phyloP scores from a whole-genome alignment of 2,888 invertebrate species.

The Helicoverpa assulta region DNA sequence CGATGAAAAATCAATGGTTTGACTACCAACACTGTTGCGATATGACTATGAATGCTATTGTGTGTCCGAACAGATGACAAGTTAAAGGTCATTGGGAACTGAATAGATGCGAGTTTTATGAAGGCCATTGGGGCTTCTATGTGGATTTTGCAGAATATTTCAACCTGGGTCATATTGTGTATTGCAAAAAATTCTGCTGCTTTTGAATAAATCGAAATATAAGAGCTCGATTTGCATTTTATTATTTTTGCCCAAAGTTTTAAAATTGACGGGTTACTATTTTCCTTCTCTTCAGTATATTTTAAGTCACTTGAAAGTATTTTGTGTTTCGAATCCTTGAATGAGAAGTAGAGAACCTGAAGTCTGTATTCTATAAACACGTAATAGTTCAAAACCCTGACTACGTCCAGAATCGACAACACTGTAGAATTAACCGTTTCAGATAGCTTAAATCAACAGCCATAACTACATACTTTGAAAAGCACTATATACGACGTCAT shows the following conservation, averaged over 20 bases:
- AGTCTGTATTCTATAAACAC: too few relatives aligned
- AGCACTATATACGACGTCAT: slow-evolving; percentile 31
- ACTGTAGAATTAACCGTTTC: neutral
- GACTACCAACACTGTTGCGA: slow-evolving; percentile 21
- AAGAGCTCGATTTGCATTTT: too few relatives aligned
- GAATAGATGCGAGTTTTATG: slow-evolving; percentile 19
- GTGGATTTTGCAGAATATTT: slow-evolving; percentile 9
- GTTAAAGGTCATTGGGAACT: slow-evolving; percentile 32
- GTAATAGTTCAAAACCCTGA: neutral
- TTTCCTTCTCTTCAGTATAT: too few relatives aligned
- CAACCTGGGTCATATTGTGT: neutral
- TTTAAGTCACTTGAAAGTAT: too few relatives aligned
- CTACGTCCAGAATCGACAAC: neutral
- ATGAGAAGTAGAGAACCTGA: neutral
- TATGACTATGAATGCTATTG: slow-evolving; percentile 41
- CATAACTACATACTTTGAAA: slow-evolving; percentile 3
- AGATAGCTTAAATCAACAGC: slow-evolving; percentile 1
- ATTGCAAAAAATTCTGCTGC: neutral
- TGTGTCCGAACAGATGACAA: slow-evolving; percentile 14
- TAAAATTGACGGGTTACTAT: too few relatives aligned
- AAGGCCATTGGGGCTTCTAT: slow-evolving; percentile 3
- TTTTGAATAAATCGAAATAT: too few relatives aligned
- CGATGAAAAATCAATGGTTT: slow-evolving; percentile 54
- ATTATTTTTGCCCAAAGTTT: too few relatives aligned
- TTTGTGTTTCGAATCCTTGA: neutral